Evolutionary conservation across 2,888 invertebrate species (phyloP).

Genomic region (Ophion costatus): DNA sequence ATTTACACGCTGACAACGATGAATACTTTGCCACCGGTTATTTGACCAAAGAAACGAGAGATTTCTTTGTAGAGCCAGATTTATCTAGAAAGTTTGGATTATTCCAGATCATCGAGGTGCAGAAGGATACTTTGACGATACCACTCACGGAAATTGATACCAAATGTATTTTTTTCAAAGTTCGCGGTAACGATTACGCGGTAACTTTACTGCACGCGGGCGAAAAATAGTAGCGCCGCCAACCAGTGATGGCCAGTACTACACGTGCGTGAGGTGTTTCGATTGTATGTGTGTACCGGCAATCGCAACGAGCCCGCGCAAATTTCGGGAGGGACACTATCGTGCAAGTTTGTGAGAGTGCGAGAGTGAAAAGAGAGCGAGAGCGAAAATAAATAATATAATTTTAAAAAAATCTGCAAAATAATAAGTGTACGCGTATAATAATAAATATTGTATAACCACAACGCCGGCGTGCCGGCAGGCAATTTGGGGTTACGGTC

Average conservation of each 20-base stretch:
- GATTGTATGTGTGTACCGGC: too few species aligned
- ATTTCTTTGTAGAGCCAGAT: constrained; percentile 13
- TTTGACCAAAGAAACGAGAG: constrained; percentile 20
- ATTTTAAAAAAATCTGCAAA: too few species aligned
- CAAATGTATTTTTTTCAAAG: constrained; percentile 1
- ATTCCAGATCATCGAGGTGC: neutral
- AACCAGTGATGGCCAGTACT: too few species aligned
- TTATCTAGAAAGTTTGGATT: constrained; percentile 15
- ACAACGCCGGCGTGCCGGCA: too few species aligned
- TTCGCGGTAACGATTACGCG: neutral
- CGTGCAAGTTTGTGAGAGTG: neutral
- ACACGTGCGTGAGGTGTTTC: too few species aligned
- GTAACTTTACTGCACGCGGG: neutral
- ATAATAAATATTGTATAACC: too few species aligned
- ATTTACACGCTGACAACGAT: constrained; percentile 4
- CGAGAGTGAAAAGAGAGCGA: neutral
- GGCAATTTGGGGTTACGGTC: too few species aligned
- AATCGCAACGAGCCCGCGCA: neutral
- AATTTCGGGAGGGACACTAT: neutral
- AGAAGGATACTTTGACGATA: neutral
- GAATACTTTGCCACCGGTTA: constrained; percentile 1
- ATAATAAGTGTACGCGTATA: too few species aligned
- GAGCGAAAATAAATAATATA: neutral
- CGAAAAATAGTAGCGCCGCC: too few species aligned
- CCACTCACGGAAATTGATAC: neutral